Evolutionary conservation across 2,888 invertebrate genomes (phyloP), one percentile per base, ranked within the genome.

Genomic region (Acrobasis suavella): DNA sequence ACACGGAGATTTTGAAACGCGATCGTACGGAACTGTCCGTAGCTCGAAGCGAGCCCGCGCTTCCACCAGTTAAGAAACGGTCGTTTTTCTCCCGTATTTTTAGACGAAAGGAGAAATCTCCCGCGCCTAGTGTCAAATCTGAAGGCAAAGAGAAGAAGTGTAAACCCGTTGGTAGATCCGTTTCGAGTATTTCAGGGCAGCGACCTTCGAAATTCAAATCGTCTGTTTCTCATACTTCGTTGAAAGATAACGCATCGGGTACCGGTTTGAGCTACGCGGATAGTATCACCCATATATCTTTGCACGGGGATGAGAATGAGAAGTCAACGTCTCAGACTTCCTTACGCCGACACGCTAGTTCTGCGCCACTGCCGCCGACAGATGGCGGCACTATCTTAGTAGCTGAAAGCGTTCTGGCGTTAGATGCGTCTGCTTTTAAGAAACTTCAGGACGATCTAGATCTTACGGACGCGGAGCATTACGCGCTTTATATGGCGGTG

Each of bases 401-500:
- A 0, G 94, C 94, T 1, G 92, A 93, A 65, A 92, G 92, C 69
- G 92, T 93, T 1, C 69, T 93, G 16, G 92, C 92, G 0, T 68
- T 93, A 12, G 92, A 92, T 73, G 91, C 92, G 2, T 71, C 75
- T 1, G 80, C 87, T 1, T 89, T 92, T 65, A 80, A 79, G 42
- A 86, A 86, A 73, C 76, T 93, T 1, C 92, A 87, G 58, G 92
- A 92, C 50, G 94, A 94, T 64, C 82, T 95, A 52, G 97, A 96
- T 72, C 85, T 97, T 39, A 97, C 97, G 0, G 97, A 97, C 72
- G 97, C 97, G 0, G 97, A 97, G 76, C 96, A 97, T 79, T 97
- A 96, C 82, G 97, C 97, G 42, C 84, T 97, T 65, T 97, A 97
- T 73, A 97, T 97, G 74, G 95, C 96, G 62, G 94, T 97, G 80